Conservation (phyloP, 2,888 invertebrate species). For the Oscheius sp. region DNA sequence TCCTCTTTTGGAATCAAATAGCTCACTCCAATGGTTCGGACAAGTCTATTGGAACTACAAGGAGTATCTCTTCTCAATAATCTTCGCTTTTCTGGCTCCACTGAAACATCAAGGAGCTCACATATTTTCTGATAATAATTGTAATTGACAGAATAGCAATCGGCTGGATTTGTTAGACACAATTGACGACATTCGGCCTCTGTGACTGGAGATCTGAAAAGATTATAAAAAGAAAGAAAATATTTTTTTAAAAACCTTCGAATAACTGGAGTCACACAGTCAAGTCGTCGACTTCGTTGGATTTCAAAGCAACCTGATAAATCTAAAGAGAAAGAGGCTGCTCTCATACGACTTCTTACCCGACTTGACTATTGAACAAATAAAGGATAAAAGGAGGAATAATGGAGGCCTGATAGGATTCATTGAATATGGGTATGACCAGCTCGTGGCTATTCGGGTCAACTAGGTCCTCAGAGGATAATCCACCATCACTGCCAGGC, state of each 20-base stretch:
- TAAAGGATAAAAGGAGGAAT: not conserved
- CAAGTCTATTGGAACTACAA: not conserved
- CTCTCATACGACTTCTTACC: not conserved
- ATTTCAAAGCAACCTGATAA: conserved; percentile 14
- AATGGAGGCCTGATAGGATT: not conserved
- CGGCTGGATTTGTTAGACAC: conserved; percentile 36
- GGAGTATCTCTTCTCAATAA: not conserved
- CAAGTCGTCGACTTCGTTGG: conserved; percentile 5
- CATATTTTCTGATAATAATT: conserved; percentile 46
- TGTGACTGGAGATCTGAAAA: conserved; percentile 26
- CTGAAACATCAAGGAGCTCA: conserved; percentile 34
- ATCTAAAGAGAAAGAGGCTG: not conserved
- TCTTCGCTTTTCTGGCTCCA: not conserved
- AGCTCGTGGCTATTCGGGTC: conserved; percentile 24
- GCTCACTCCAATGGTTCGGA: conserved; percentile 16
- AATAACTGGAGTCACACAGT: conserved; percentile 8
- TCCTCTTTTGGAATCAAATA: conserved; percentile 17
- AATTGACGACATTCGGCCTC: conserved; percentile 40
- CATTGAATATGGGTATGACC: conserved; percentile 3
- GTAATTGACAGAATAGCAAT: conserved; percentile 46
- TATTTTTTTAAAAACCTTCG: no score
- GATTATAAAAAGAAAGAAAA: no score
- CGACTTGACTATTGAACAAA: not conserved
- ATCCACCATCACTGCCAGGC: conserved; percentile 20
- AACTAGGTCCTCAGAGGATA: conserved; percentile 18